These are phyloP conservation scores for Pseudomugil tenellus DNA, from an alignment of 2,797 vertebrate genomes.

Conservation along the genomic window DNA sequence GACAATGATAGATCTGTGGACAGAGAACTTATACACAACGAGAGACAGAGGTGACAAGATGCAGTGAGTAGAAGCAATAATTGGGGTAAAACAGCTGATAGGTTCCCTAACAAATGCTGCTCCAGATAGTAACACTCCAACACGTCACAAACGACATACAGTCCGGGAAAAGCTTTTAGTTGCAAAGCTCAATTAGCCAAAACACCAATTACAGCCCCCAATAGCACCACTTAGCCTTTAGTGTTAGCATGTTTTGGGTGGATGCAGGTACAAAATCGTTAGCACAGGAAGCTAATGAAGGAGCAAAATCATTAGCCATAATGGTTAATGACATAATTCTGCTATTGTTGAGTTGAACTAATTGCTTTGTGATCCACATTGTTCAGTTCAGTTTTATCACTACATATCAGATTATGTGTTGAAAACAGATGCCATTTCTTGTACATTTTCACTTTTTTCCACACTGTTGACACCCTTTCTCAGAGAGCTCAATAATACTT, in stretches of 20 bases:
- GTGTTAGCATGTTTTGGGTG: conserved; percentile 59
- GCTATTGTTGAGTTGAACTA: conserved; percentile 19
- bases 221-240: conserved; percentile 50
- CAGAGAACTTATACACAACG: conserved; percentile 24
- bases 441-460: too few species aligned
- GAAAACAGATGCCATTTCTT: background rate
- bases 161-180: conserved; percentile 65
- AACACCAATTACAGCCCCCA: conserved; percentile 58
- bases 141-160: conserved; percentile 42
- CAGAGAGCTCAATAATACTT: too few species aligned
- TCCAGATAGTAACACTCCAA: conserved; percentile 6
- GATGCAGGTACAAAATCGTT: conserved; percentile 58
- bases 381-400: background rate
- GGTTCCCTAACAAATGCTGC: conserved; percentile 7
- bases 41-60: conserved; percentile 22
- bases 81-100: conserved; percentile 22
- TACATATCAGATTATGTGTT: background rate
- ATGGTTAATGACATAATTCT: conserved; percentile 51
- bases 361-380: conserved; percentile 14
- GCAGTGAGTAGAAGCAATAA: conserved; percentile 8
- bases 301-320: conserved; percentile 56
- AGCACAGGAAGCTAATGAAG: conserved; percentile 62
- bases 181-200: conserved; percentile 64
- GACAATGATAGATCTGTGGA: conserved; percentile 45
- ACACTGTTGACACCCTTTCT: too few species aligned